Evolutionary conservation across 2,113 vertebrate genomes (phyloP).

Genomic region (Protomyctophum bolini): DNA sequence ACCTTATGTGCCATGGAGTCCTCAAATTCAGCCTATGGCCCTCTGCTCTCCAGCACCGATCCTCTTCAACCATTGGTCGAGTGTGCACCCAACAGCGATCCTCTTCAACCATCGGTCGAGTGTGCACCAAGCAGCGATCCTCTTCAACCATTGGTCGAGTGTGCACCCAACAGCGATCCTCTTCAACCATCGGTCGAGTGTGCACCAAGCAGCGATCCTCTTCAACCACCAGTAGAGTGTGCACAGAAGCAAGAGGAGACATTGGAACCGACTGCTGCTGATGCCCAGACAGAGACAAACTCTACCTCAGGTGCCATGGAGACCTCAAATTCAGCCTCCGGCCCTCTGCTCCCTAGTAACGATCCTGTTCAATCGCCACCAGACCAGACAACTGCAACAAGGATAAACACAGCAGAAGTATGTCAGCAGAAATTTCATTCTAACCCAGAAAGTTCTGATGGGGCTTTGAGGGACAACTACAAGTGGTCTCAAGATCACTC

Average conservation of each 20-base stretch:
- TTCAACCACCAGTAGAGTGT: neutral
- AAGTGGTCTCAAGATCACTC: conserved; percentile 90
- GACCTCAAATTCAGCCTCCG: neutral
- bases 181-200: neutral
- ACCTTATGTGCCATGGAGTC: neutral
- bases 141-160: too few relatives aligned
- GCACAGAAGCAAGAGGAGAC: conserved; percentile 1
- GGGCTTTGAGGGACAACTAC: conserved; percentile 83
- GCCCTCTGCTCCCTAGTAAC: neutral
- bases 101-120: too few relatives aligned
- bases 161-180: neutral
- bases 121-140: too few relatives aligned
- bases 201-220: too few relatives aligned
- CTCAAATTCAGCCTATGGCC: too few relatives aligned
- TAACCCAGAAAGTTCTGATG: conserved; percentile 88
- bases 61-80: too few relatives aligned
- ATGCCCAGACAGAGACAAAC: conserved; percentile 8
- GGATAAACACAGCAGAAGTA: neutral
- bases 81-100: too few relatives aligned
- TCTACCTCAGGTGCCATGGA: neutral
- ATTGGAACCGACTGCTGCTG: neutral
- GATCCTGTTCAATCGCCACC: neutral
- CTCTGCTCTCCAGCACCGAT: neutral
- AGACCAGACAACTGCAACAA: neutral
- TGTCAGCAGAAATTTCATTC: conserved; percentile 80